Evolutionary conservation across 1,140 invertebrate genomes (phyloP).

Genomic region (Homalodisca vitripennis): DNA sequence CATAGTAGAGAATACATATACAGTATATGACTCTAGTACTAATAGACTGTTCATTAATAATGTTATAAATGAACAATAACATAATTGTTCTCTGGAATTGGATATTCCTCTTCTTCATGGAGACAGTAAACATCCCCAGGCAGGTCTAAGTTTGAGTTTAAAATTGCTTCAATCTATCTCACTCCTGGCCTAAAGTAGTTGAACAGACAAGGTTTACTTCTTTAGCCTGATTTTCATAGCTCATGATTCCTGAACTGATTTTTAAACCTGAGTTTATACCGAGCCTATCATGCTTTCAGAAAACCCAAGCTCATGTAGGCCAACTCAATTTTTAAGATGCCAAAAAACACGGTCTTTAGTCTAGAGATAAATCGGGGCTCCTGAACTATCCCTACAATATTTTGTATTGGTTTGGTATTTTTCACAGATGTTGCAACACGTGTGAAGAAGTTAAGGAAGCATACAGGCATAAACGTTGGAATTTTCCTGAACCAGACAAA

Average conservation of each 20-base stretch:
- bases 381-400: neutral
- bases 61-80: too few relatives aligned
- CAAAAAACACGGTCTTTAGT: neutral
- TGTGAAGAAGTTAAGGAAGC: conserved; percentile 95
- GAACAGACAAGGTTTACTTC: too few relatives aligned
- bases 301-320: neutral
- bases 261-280: neutral
- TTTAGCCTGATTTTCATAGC: too few relatives aligned
- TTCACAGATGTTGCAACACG: conserved; percentile 92
- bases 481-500: conserved; percentile 67
- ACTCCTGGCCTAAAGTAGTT: too few relatives aligned
- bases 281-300: neutral
- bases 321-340: neutral
- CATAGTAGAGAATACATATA: neutral
- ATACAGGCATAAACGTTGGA: conserved; percentile 87
- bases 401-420: neutral
- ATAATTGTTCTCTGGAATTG: too few relatives aligned
- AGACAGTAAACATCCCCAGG: too few relatives aligned
- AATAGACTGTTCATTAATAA: neutral
- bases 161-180: too few relatives aligned
- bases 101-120: too few relatives aligned
- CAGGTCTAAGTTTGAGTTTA: too few relatives aligned
- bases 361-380: neutral
- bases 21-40: neutral
- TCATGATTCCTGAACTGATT: neutral